Evolutionary conservation across 2,797 vertebrate genomes (phyloP).

Genomic region (Sebastes cheni): DNA sequence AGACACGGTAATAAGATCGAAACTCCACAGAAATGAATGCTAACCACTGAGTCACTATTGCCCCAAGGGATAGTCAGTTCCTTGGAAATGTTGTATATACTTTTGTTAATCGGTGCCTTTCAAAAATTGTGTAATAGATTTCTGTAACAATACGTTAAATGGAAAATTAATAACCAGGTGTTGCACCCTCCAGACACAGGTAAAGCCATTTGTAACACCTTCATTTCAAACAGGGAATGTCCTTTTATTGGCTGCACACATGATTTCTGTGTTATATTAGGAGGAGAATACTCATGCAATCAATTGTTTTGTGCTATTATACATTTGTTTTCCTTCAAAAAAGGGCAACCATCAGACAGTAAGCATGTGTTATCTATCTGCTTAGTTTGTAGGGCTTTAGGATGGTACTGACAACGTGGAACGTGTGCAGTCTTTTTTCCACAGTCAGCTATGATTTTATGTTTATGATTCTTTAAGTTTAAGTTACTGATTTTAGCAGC

Average conservation of each 20-base stretch:
- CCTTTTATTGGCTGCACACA: not conserved
- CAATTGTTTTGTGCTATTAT: not conserved
- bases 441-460: not conserved
- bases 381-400: not conserved
- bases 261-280: not conserved
- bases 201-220: not conserved
- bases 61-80: not conserved
- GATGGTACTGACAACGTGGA: not conserved
- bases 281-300: not conserved
- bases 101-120: not conserved
- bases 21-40: not conserved
- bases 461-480: not conserved
- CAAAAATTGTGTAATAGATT: not conserved
- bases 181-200: not conserved
- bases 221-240: not conserved
- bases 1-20: not conserved
- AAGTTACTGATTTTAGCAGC: not conserved
- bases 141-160: not conserved
- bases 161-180: not conserved
- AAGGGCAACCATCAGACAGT: not conserved
- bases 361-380: not conserved
- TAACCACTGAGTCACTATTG: not conserved
- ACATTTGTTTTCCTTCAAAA: not conserved
- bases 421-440: not conserved
- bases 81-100: not conserved